Evolutionary conservation across 92 coral and sea anemone genomes (phyloP).

Genomic region (Parazoanthus darwini): DNA sequence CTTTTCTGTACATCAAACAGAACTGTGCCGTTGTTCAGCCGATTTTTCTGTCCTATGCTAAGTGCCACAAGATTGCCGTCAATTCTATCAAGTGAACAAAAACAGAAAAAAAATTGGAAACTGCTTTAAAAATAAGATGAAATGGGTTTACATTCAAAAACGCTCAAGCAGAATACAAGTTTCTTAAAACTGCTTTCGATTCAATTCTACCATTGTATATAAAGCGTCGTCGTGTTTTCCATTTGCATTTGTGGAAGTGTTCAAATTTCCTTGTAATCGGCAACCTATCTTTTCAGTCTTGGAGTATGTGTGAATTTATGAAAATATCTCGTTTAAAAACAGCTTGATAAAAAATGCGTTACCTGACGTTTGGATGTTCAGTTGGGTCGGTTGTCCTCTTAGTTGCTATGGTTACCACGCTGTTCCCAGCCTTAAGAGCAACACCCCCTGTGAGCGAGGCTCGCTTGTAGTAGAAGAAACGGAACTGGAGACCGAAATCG

Average conservation of each 20-base stretch:
- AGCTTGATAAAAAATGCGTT: background rate
- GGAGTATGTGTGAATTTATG: no score
- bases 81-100: conserved; percentile 41
- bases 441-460: conserved; percentile 71
- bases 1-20: conserved; percentile 55
- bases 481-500: conserved; percentile 65
- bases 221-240: no score
- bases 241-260: no score
- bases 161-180: no score
- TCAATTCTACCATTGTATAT: no score
- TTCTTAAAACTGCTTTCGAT: no score
- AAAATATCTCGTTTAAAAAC: no score
- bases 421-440: conserved; percentile 55
- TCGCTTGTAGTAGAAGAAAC: conserved; percentile 57
- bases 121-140: no score
- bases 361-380: conserved; percentile 59
- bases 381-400: conserved; percentile 18
- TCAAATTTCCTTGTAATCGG: no score
- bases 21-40: conserved; percentile 57
- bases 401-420: conserved; percentile 55
- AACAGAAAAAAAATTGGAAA: no score
- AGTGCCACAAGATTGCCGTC: conserved; percentile 54
- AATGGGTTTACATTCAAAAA: no score
- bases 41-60: conserved; percentile 40
- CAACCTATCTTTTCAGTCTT: no score